A percentile compares a stretch with the other conserved stretches of the same genome.
These are phyloP conservation scores for Pelecanoides urinatrix DNA, from an alignment of 2,113 vertebrate genomes.

Conservation along the genomic window DNA sequence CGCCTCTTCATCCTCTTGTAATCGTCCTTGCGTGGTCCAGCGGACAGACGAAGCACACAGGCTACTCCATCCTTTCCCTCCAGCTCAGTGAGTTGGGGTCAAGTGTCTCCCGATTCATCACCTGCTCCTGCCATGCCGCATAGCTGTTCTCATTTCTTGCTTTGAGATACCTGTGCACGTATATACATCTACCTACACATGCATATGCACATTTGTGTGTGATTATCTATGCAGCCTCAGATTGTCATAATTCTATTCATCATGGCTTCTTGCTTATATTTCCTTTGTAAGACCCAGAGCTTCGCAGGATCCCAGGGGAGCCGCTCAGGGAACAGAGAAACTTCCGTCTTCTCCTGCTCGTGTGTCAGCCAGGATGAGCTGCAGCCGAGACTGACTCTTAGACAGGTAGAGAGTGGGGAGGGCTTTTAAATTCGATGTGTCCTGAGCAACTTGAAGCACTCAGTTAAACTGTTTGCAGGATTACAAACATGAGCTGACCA, in stretches of 20 bases:
- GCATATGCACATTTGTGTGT: neutral
- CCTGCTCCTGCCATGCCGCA: neutral
- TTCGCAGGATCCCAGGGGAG: neutral
- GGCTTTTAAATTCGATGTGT: neutral
- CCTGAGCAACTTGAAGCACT: neutral
- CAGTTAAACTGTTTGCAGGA: neutral
- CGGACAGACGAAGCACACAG: neutral
- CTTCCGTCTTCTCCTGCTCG: fast-evolving
- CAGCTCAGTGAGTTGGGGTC: fast-evolving
- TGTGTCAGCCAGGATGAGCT: neutral
- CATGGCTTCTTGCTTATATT: neutral
- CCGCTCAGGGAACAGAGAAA: neutral
- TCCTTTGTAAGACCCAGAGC: neutral
- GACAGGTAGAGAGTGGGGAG: neutral
- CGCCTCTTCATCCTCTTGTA: neutral
- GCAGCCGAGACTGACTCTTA: neutral
- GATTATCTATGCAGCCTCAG: neutral
- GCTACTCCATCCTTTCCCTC: neutral
- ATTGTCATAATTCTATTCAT: neutral
- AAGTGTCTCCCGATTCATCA: fast-evolving
- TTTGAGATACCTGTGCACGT: neutral
- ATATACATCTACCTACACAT: neutral
- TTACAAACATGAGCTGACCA: neutral
- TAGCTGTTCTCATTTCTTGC: neutral
- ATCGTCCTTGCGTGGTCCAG: neutral